Evolutionary conservation across 2,888 invertebrate species (phyloP).

Genomic region (Chorisops tibialis): DNA sequence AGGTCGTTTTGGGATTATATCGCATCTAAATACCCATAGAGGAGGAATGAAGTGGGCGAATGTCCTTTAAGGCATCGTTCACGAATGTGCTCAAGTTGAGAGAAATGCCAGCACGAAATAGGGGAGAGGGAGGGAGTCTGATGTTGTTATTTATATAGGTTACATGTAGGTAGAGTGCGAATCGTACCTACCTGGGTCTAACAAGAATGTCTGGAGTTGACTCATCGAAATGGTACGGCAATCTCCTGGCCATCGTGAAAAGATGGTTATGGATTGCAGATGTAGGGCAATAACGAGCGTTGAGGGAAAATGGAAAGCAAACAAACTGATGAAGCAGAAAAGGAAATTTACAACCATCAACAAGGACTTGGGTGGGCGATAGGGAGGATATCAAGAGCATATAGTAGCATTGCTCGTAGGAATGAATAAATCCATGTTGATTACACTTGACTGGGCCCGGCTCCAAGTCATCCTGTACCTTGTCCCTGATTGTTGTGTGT

Average conservation of each 20-base stretch:
- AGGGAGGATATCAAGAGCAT: too few relatives aligned
- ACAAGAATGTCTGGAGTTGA: constrained; percentile 3
- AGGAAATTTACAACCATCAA: constrained; percentile 1
- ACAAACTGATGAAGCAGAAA: constrained; percentile 1
- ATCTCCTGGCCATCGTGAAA: too few relatives aligned
- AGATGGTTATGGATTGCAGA: too few relatives aligned
- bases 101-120: not conserved
- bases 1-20: not conserved
- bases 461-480: too few relatives aligned
- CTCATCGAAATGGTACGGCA: constrained; percentile 9
- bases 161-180: not conserved
- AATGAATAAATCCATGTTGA: too few relatives aligned
- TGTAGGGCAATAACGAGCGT: too few relatives aligned
- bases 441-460: too few relatives aligned
- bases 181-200: not conserved
- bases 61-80: not conserved
- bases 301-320: not conserved
- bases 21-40: too few relatives aligned
- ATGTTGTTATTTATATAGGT: not conserved
- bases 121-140: too few relatives aligned
- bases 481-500: too few relatives aligned
- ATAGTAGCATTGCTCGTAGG: too few relatives aligned
- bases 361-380: not conserved
- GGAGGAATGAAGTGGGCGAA: not conserved
- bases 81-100: not conserved